Percentiles rank a stretch among this genome's conserved stretches.
These are phyloP conservation scores for Drosophila grimshawi DNA, from an alignment of 1,140 invertebrate genomes.

Conservation along the genomic window DNA sequence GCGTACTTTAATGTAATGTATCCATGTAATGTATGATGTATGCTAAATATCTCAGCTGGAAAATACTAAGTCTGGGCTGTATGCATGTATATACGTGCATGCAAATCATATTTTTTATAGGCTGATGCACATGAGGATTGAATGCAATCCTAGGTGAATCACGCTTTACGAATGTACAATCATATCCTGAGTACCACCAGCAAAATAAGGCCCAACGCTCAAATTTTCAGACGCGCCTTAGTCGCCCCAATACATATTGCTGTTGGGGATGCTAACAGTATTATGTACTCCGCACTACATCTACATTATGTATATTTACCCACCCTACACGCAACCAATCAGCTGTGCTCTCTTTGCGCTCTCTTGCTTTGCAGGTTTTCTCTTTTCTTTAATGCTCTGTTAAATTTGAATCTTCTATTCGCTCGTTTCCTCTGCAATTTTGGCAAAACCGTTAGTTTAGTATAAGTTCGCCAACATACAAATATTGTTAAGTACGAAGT, in stretches of 20 bases:
- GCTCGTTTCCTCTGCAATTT: conserved; percentile 3
- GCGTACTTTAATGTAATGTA: neutral
- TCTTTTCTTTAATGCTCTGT: conserved; percentile 3
- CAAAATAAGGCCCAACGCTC: conserved; percentile 52
- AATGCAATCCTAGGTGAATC: conserved; percentile 26
- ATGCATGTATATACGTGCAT: neutral
- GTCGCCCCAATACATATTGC: conserved; percentile 75
- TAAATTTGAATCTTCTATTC: neutral
- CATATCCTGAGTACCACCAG: conserved; percentile 30
- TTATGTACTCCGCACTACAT: conserved; percentile 47
- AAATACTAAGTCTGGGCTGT: conserved; percentile 2
- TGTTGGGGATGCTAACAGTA: conserved; percentile 78
- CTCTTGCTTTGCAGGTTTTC: conserved; percentile 35
- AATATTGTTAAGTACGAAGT: too few species aligned
- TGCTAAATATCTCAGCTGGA: neutral
- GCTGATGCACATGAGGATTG: neutral
- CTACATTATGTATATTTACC: conserved; percentile 65
- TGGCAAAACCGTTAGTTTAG: conserved; percentile 2
- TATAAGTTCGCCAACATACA: neutral
- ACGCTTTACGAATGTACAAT: conserved; percentile 9
- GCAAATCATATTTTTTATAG: neutral
- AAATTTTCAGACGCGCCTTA: conserved; percentile 40
- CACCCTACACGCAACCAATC: conserved; percentile 56
- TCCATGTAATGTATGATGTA: neutral
- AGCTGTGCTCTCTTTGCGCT: conserved; percentile 47